Base-by-base conservation (phyloP, 2,888 invertebrate genomes). In the Hedychridium roseum region DNA sequence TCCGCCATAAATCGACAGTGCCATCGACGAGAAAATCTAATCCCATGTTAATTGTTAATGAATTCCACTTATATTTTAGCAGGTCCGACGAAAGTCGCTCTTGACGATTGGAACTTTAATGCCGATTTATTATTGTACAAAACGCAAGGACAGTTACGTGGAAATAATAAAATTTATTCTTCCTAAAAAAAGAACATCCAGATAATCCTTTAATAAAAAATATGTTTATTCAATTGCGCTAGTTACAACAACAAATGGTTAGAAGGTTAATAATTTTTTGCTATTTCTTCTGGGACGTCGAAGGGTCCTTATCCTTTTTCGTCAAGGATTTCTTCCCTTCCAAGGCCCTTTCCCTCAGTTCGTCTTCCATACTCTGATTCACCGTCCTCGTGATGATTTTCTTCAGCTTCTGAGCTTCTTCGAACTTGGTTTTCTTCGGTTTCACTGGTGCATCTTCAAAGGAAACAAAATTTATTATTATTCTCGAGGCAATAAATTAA, bases 341-440 rank as follows among this genome's bases (percentile, higher is more conserved):
- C 6, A 75, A 48, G 0, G 87, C 86, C 47, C 82, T 74, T 1
- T 85, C 81, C 38, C 89, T 77, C 34, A 89, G 80, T 74, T 89
- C 87, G 57, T 86, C 78, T 72, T 89, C 89, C 38, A 86, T 84
- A 2, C 85, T 82, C 66, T 84, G 85, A 68, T 89, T 89, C n/a
- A 90, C 86, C 70, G 85, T 86, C 76, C 86, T 88, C 3, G 87
- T 83, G 9, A 89, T 85, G 43, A 82, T 82, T 54, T 84, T 84
- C 66, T 88, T 89, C 71, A 89, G 80, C 66, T 87, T 88, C 59
- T 84, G 83, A 1, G 83, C 76, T 68, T 87, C 86, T 39, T 84
- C 79, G 17, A 82, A 79, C 45, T 82, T 82, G 11, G 78, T 71
- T 63, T 88, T 88, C 65, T 88, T 89, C 26, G 87, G 84, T 46